Evolutionary conservation across 2,113 vertebrate genomes (phyloP), one percentile per base, ranked within the genome.

Genomic region (Chloroceryle aenea): DNA sequence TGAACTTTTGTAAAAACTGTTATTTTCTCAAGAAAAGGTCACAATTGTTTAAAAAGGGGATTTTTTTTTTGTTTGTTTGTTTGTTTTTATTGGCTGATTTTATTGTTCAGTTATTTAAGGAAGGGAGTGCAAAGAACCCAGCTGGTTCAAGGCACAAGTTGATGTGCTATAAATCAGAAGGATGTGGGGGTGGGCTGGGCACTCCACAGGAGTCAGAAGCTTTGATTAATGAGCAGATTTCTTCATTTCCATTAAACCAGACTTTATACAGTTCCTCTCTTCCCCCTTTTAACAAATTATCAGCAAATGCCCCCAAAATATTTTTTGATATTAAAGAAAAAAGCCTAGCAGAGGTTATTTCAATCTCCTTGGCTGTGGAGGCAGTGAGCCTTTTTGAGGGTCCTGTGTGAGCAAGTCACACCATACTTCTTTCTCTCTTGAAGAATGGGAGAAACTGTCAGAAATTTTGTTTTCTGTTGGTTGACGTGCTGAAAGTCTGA

Each of bases 1-100:
- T 48, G 78, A 77, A 68, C 38, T 92, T 93, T 87, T 79, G 86
- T 80, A 34, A 83, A 74, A 94, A 92, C 19, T 27, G 23, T 71
- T 69, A 66, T 95, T 96, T 94, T 86, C 76, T 89, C 4, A 12
- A 74, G 73, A 71, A 95, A 95, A 93, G 68, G 80, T 90, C 83
- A 93, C 38, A 62, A 67, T 79, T 87, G 59, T 95, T 92, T 88
- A 38, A 81, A 82, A 47, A 11, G 10, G 34, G 8, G 3, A 5
- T 20, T 32, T 76, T 36, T 68, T 42, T 34, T 6, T 36, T 32
- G 7, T n/a, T 20, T 32, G 6, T 47, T 66, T 11, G 8, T 58
- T 83, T 71, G 56, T 56, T 95, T 89, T 81, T 62, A 45, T 68
- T 84, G 73, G 29, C 38, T 84, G 27, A 5, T 68, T 79, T 93